Conservation (phyloP, 92 coral and sea anemone genomes). For the Porites rus region DNA sequence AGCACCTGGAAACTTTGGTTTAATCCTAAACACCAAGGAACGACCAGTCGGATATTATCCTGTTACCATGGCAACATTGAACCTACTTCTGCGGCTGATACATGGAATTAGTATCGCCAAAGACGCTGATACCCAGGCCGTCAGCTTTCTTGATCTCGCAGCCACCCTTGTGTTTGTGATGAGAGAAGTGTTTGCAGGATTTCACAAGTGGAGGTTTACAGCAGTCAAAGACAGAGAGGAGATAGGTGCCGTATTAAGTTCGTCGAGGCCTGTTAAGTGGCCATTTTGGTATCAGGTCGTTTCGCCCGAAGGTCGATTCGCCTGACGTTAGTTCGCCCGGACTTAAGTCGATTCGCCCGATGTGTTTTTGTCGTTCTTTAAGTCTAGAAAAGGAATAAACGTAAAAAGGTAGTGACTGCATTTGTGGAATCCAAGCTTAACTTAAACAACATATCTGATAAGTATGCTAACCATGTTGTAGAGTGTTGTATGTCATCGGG, state of each 20-base stretch:
- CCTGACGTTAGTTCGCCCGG: too few species aligned
- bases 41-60: slow-evolving; percentile 87
- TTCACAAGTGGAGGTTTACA: slow-evolving; percentile 94
- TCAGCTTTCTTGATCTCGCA: slow-evolving; percentile 85
- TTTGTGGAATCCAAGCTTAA: too few species aligned
- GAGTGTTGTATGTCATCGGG: too few species aligned
- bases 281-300: too few species aligned
- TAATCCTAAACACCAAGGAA: slow-evolving; percentile 79
- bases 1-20: slow-evolving; percentile 92
- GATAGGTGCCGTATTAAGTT: slow-evolving; percentile 70
- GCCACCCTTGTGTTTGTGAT: slow-evolving; percentile 89
- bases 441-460: too few species aligned
- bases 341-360: too few species aligned
- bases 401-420: too few species aligned
- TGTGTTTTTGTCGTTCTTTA: too few species aligned
- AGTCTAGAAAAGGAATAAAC: too few species aligned
- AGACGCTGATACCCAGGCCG: slow-evolving; percentile 61
- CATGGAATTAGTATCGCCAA: slow-evolving; percentile 81
- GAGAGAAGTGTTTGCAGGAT: slow-evolving; percentile 91
- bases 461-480: too few species aligned
- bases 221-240: slow-evolving; percentile 83
- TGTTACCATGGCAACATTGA: slow-evolving; percentile 90
- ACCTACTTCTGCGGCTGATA: slow-evolving; percentile 79
- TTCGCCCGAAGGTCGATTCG: too few species aligned
- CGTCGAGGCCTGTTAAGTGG: too few species aligned